Evolutionary conservation across 2,113 vertebrate genomes (phyloP).

Genomic region (Takifugu flavidus): DNA sequence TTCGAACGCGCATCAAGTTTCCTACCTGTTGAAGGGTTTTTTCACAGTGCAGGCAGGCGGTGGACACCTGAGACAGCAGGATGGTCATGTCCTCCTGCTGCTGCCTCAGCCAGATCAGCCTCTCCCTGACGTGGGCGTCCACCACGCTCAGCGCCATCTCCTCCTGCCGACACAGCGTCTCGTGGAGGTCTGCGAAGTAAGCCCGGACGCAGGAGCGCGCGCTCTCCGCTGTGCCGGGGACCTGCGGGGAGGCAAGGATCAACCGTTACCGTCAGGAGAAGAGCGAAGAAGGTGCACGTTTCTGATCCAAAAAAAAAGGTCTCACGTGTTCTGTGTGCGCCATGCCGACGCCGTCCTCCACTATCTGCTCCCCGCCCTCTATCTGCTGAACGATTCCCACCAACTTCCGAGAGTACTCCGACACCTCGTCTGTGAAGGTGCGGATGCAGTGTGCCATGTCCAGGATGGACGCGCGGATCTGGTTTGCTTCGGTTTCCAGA

Average conservation of each 20-base stretch:
- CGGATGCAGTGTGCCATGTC: slow-evolving; percentile 99
- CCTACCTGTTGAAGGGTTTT: slow-evolving; percentile 95
- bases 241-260: slow-evolving; percentile 62
- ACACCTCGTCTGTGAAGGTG: slow-evolving; percentile 96
- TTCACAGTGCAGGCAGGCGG: slow-evolving; percentile 96
- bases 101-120: slow-evolving; percentile 95
- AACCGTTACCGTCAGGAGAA: neutral
- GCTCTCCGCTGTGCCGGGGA: slow-evolving; percentile 93
- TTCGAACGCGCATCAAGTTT: neutral
- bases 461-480: slow-evolving; percentile 96
- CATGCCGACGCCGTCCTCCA: slow-evolving; percentile 95
- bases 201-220: slow-evolving; percentile 95
- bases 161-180: slow-evolving; percentile 96
- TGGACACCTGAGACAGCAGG: slow-evolving; percentile 94
- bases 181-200: slow-evolving; percentile 96
- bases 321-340: slow-evolving; percentile 95
- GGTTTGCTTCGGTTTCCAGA: slow-evolving; percentile 91
- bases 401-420: slow-evolving; percentile 96
- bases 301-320: neutral
- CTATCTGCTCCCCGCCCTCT: slow-evolving; percentile 95
- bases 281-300: rapidly evolving
- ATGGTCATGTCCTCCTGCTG: slow-evolving; percentile 99
- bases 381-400: slow-evolving; percentile 96
- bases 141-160: slow-evolving; percentile 99
- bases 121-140: slow-evolving; percentile 93